Percentiles rank a stretch among this genome's conserved stretches.
These are phyloP conservation scores for Nasonia longicornis DNA, from an alignment of 1,140 invertebrate species.

Conservation along the genomic window DNA sequence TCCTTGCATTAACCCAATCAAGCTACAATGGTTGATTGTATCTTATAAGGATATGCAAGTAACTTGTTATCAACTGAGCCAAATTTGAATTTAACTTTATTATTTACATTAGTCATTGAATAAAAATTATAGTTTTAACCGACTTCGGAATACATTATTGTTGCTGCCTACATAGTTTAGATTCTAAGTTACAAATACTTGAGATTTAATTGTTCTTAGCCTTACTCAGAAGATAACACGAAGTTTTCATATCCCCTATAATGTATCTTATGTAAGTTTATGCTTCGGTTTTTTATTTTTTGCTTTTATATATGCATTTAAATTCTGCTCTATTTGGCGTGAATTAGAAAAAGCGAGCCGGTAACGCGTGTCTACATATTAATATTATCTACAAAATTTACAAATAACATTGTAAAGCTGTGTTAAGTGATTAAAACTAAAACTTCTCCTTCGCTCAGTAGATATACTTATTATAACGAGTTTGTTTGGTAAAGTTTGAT, in stretches of 20 bases:
- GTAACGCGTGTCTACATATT: background rate
- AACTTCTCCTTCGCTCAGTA: background rate
- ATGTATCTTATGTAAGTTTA: conserved; percentile 18
- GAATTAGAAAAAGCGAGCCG: conserved; percentile 24
- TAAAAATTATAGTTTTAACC: background rate
- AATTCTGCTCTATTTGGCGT: conserved; percentile 22
- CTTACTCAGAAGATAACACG: conserved; percentile 1
- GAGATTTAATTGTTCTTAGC: background rate
- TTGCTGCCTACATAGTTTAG: background rate
- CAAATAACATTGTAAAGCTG: conserved; percentile 10
- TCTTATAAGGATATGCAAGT: conserved; percentile 15
- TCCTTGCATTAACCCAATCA: background rate
- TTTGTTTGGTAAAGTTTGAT: background rate
- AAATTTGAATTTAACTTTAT: background rate
- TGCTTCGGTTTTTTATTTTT: background rate
- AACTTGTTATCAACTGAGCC: conserved; percentile 5
- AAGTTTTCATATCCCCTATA: conserved; percentile 21
- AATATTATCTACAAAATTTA: conserved; percentile 36
- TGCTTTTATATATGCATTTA: background rate
- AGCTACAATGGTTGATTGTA: background rate
- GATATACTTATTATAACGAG: background rate
- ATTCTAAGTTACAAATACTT: background rate
- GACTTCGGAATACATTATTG: background rate
- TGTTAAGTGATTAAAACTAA: background rate
- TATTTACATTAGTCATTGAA: conserved; percentile 4